These are phyloP conservation scores for Portevinia maculata DNA, from an alignment of 2,888 invertebrate species.

Conservation along the genomic window DNA sequence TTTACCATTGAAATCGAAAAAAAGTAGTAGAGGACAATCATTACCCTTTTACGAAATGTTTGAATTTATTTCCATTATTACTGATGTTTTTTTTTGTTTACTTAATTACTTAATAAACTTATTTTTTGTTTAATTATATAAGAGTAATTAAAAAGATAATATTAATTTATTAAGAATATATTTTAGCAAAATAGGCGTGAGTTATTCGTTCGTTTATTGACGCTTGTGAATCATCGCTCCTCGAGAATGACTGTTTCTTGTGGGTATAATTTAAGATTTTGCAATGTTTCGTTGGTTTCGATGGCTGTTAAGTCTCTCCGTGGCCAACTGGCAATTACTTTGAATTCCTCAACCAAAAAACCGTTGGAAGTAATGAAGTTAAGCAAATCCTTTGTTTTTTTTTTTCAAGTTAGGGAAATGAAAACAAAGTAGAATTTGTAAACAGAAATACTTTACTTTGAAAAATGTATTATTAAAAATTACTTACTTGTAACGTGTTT, in stretches of 20 bases:
- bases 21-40: constrained; percentile 35
- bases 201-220: constrained; percentile 61
- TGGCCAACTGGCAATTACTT: constrained; percentile 97
- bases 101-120: constrained; percentile 69
- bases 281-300: constrained; percentile 89
- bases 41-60: constrained; percentile 63
- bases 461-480: neutral
- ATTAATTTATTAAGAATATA: constrained; percentile 74
- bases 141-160: constrained; percentile 72
- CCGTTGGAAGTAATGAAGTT: constrained; percentile 95
- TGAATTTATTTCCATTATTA: constrained; percentile 65
- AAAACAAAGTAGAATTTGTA: neutral
- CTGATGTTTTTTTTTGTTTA: constrained; percentile 63
- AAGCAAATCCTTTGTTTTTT: constrained; percentile 85
- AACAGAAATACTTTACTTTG: neutral
- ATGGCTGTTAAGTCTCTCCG: constrained; percentile 95
- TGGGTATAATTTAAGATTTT: constrained; percentile 93
- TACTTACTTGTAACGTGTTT: constrained; percentile 84
- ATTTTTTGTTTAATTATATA: constrained; percentile 65
- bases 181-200: constrained; percentile 74
- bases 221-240: constrained; percentile 89
- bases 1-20: no score
- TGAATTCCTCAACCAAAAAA: constrained; percentile 93
- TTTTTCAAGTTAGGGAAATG: constrained; percentile 5
- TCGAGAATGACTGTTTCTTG: constrained; percentile 98